These are phyloP conservation scores for Teleopsis dalmanni DNA, from an alignment of 1,140 invertebrate genomes.

Conservation along the genomic window DNA sequence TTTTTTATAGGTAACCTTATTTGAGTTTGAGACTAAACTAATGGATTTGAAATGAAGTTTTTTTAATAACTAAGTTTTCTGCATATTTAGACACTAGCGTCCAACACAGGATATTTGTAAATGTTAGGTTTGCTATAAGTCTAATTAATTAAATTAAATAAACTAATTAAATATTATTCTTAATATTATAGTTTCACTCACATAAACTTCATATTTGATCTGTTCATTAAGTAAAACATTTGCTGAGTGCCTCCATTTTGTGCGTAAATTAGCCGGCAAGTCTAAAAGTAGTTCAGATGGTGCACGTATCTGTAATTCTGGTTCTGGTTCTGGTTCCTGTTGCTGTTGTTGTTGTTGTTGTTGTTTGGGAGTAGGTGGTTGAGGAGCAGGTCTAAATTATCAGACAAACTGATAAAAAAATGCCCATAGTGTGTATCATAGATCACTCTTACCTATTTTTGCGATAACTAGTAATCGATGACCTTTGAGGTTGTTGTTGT, in stretches of 20 bases:
- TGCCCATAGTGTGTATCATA: neutral
- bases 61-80: too few relatives aligned
- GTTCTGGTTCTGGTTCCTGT: slow-evolving; percentile 41
- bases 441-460: slow-evolving; percentile 25
- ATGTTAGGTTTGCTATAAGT: too few relatives aligned
- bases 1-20: too few relatives aligned
- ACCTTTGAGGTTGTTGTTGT: slow-evolving; percentile 40
- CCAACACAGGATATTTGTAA: too few relatives aligned
- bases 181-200: slow-evolving; percentile 50
- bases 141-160: too few relatives aligned
- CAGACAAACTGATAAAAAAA: neutral
- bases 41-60: too few relatives aligned
- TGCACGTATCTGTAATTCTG: slow-evolving; percentile 50
- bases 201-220: slow-evolving; percentile 87
- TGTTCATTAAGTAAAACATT: slow-evolving; percentile 79
- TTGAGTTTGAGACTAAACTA: too few relatives aligned
- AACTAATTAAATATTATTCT: neutral
- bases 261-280: slow-evolving; percentile 66
- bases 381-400: slow-evolving; percentile 52
- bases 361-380: slow-evolving; percentile 40
- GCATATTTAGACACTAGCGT: too few relatives aligned
- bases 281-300: slow-evolving; percentile 76
- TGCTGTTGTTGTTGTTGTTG: slow-evolving; percentile 40
- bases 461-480: slow-evolving; percentile 35
- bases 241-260: slow-evolving; percentile 87